Conservation (phyloP, 2,797 vertebrate species). For the Lacerta agilis region DNA sequence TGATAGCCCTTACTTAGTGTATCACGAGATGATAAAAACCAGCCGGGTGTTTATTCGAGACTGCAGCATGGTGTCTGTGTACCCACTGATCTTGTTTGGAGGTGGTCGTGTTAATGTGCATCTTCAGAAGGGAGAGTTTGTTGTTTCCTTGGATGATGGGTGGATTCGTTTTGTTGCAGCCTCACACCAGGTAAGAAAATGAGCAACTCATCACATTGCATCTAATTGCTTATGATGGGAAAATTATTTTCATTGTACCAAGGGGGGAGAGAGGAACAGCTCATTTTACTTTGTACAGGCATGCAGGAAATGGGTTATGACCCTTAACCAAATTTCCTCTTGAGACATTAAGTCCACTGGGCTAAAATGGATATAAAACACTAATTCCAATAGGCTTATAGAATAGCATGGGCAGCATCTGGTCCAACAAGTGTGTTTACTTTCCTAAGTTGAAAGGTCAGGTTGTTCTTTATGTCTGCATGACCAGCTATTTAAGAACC, state of each 20-base stretch:
- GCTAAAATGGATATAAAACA: not conserved
- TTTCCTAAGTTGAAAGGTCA: not conserved
- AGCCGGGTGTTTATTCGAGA: conserved; percentile 95
- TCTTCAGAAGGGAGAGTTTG: conserved; percentile 86
- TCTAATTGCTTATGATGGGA: not conserved
- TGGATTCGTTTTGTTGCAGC: conserved; percentile 94
- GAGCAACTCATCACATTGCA: not conserved
- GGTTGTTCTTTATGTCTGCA: not conserved
- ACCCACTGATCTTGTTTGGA: conserved; percentile 92
- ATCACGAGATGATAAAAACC: conserved; percentile 97
- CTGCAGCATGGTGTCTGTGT: conserved; percentile 98
- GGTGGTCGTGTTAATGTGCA: conserved; percentile 91
- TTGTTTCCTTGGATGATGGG: conserved; percentile 94
- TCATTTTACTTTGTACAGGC: not conserved
- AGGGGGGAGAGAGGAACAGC: not conserved
- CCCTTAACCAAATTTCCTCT: not conserved
- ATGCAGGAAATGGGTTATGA: not conserved
- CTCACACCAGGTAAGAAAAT: conserved; percentile 87
- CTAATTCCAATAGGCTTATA: not conserved
- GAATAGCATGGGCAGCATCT: not conserved
- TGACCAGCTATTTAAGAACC: not conserved
- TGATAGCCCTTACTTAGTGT: conserved; percentile 94
- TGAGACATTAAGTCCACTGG: not conserved
- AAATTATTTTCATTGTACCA: not conserved
- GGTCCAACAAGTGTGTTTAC: not conserved